Conservation (phyloP, 2,888 invertebrate species). For the Onthophagus sagittarius region DNA sequence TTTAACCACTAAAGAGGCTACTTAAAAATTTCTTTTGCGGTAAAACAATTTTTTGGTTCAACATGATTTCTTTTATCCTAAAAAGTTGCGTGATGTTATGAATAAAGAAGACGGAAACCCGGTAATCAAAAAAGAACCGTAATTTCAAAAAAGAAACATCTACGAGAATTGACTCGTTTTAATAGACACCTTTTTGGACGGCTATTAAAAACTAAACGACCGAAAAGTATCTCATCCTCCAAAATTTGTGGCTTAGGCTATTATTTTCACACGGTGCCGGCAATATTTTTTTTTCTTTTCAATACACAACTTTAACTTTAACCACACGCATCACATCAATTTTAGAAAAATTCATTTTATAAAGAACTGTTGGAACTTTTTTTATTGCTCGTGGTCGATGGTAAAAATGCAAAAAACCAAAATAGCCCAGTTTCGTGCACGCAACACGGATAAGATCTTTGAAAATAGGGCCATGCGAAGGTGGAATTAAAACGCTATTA, state of each 20-base stretch:
- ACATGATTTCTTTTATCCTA: too few species aligned
- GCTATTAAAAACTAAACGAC: not conserved
- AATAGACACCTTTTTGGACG: not conserved
- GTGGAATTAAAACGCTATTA: not conserved
- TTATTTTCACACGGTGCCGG: not conserved
- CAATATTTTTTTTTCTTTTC: too few species aligned
- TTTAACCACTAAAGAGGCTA: not conserved
- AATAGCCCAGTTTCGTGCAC: not conserved
- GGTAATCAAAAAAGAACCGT: not conserved
- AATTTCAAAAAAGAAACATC: not conserved
- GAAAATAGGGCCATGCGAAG: not conserved
- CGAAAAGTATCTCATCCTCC: not conserved
- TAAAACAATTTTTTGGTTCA: too few species aligned
- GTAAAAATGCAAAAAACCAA: not conserved
- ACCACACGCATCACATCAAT: not conserved
- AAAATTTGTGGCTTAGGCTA: not conserved
- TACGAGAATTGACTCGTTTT: not conserved
- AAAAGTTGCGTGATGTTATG: not conserved
- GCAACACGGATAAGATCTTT: not conserved
- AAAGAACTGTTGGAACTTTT: not conserved
- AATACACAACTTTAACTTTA: not conserved
- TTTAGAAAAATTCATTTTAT: not conserved
- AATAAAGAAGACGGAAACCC: not conserved
- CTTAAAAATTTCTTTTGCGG: too few species aligned
- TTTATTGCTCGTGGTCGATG: not conserved